Evolutionary conservation across 2,888 invertebrate species (phyloP), one percentile per base, ranked within the genome.

Genomic region (Panopea generosa): DNA sequence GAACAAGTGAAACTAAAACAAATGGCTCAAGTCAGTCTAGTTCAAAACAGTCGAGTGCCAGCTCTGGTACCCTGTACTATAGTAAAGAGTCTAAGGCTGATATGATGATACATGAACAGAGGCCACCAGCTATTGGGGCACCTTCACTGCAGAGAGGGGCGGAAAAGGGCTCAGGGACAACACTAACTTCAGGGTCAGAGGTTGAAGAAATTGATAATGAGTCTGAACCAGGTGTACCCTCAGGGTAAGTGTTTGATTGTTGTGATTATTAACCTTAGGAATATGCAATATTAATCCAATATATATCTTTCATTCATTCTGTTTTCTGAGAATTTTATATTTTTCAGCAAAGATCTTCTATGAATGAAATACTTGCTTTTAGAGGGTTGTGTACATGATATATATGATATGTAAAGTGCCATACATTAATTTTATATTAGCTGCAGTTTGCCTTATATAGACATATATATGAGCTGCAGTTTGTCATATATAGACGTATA

Each of bases 41-140:
- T 66, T 73, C 69, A 1, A 72, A 73, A 27, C 49, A 69, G n/a
- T 68, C 72, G 2, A 77, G 68, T 33, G 56, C 71, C 9, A 49
- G 47, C 55, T 52, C 79, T 1, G 77, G 84, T 4, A 86, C 89
- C 1, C 59, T 84, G 6, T 87, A 85, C 71, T 89, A 87, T 55
- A 77, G 87, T 11, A 89, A 90, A 65, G 82, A 76, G n/a, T 85
- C 84, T 1, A 86, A 85, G 50, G 71, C 78, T 0, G 86, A 86
- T 33, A 60, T 82, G 53, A 67, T 78, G 62, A 40, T 86, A 26
- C 78, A 79, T 55, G 89, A 90, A 55, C 87, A 88, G 57, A 61
- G 90, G 40, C 87, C 86, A 0, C 75, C 84, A 9, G 87, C 86
- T 14, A 86, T 88, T 22, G 90, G 89, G n/a, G 87, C 88, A 14